These are phyloP conservation scores for Phylloscopus whistleri DNA, from an alignment of 2,113 vertebrate genomes.

Conservation along the genomic window DNA sequence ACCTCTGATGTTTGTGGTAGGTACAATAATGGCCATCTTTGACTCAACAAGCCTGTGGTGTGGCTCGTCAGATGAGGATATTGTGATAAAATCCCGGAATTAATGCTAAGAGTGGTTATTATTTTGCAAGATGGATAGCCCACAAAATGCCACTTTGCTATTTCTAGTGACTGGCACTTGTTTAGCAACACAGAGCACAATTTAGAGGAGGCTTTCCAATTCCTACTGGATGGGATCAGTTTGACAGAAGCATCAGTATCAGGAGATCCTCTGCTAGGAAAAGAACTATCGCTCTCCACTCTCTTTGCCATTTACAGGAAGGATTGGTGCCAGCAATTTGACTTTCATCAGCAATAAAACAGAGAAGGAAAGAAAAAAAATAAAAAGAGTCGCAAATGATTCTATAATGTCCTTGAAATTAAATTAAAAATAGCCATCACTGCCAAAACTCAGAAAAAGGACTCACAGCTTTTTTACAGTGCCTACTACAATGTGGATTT, in stretches of 20 bases:
- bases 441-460: constrained; percentile 59
- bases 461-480: constrained; percentile 42
- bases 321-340: constrained; percentile 36
- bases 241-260: constrained; percentile 67
- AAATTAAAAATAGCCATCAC: constrained; percentile 61
- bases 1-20: background rate
- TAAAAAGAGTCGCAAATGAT: constrained; percentile 34
- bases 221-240: constrained; percentile 61
- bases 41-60: background rate
- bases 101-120: constrained; percentile 38
- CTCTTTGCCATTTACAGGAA: constrained; percentile 56
- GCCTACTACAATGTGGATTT: constrained; percentile 73
- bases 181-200: constrained; percentile 64
- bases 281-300: constrained; percentile 60
- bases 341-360: constrained; percentile 63
- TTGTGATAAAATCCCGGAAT: constrained; percentile 28
- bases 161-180: constrained; percentile 64
- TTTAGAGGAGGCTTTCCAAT: constrained; percentile 59
- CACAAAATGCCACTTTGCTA: constrained; percentile 60
- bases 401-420: constrained; percentile 53
- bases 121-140: constrained; percentile 49
- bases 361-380: background rate
- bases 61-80: background rate
- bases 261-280: constrained; percentile 67
- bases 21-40: background rate